Base-by-base conservation (phyloP, 1,140 invertebrate species). In the Pararge aegeria region DNA sequence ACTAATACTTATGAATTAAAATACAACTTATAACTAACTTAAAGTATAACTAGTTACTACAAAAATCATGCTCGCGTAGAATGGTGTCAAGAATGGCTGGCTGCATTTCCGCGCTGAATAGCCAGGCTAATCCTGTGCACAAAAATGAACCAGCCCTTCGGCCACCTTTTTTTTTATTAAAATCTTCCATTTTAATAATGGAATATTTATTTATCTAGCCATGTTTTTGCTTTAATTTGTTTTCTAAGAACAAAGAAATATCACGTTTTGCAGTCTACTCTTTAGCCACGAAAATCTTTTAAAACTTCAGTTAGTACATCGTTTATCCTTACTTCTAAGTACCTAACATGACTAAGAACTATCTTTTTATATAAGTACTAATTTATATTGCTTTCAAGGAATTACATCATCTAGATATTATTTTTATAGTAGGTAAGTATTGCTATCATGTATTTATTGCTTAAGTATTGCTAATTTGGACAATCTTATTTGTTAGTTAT, bases 381-480 rank as follows among this genome's bases (percentile, higher is more conserved):
- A 38, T 55, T 58, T 61, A 70, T 68, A 69, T 72, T 75, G 72
- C 62, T 69, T 71, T 65, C 34, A 60, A 16, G 38, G 27, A 21
- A 21, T 66, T 58, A 58, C 16, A 24, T 24, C 2, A 7, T 24
- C 2, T 24, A 24, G 2, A 24, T 24, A 24, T n/a, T 24, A 24
- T 24, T 4, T 24, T 4, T 42, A 42, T 46, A 21, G 7, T 16
- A 50, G 55, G 6, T 66, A 64, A 13, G 51, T 62, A 59, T 61
- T 56, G 55, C 42, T 61, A 61, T 59, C 62, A 59, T 16, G 38
- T 38, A 38, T n/a, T n/a, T 80, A 82, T 79, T 80, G 73, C 77
- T 79, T 71, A 59, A 56, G 58, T 70, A 75, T 75, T 80, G 62
- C 71, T 82, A 73, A 52, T 61, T 77, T 74, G 68, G 69, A 74